Conservation (phyloP, 2,888 invertebrate genomes). For the Dendrolimus pini region DNA sequence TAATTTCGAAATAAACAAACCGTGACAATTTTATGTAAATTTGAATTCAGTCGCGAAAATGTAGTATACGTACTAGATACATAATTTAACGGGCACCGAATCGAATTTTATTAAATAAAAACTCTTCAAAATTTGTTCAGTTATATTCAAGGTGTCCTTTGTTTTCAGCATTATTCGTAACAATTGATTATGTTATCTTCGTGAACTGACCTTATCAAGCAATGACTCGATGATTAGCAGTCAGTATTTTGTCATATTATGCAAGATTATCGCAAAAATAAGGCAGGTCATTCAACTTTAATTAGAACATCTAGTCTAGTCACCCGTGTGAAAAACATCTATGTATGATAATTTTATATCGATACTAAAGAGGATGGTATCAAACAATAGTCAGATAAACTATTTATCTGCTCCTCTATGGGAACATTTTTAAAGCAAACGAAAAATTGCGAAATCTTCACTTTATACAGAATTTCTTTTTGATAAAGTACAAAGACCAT, state of each 20-base stretch:
- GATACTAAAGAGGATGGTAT: slow-evolving; percentile 46
- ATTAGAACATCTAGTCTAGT: slow-evolving; percentile 34
- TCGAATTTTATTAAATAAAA: neutral
- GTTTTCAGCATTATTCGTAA: slow-evolving; percentile 15
- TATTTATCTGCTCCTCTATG: slow-evolving; percentile 15
- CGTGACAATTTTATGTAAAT: neutral
- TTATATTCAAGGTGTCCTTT: neutral
- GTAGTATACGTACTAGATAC: neutral
- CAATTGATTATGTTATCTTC: slow-evolving; percentile 21
- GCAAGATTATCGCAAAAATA: slow-evolving; percentile 32
- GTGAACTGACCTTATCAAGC: slow-evolving; percentile 36
- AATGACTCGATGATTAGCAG: slow-evolving; percentile 30
- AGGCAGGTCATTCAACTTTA: slow-evolving; percentile 57
- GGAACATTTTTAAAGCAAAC: slow-evolving; percentile 28
- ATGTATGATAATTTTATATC: slow-evolving; percentile 34
- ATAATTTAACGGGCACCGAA: neutral
- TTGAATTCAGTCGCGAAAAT: neutral
- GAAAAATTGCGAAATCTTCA: slow-evolving; percentile 36
- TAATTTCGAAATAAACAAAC: neutral
- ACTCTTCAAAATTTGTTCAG: neutral
- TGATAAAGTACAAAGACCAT: slow-evolving; percentile 22
- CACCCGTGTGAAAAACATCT: slow-evolving; percentile 45
- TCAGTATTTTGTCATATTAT: slow-evolving; percentile 31
- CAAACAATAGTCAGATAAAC: slow-evolving; percentile 24
- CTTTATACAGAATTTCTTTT: slow-evolving; percentile 25